Evolutionary conservation across 2,797 vertebrate genomes (phyloP).

Genomic region (Clarias laeviceps): DNA sequence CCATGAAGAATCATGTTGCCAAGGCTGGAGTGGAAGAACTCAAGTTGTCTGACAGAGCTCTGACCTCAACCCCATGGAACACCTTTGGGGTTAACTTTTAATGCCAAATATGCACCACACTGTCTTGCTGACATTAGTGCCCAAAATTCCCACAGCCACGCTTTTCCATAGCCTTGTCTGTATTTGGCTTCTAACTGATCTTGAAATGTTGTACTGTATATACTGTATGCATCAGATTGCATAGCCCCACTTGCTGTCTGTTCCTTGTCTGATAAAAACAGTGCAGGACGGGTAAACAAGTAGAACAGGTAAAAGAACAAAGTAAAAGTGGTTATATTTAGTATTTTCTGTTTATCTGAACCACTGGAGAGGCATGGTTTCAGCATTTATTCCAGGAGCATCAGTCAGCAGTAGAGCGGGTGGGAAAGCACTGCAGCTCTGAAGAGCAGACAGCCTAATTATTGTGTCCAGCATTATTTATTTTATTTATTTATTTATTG

Average conservation of each 20-base stretch:
- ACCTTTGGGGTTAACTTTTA: neutral
- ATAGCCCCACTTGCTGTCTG: neutral
- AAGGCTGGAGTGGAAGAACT: neutral
- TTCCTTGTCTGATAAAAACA: neutral
- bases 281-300: neutral
- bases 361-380: neutral
- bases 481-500: slow-evolving; percentile 2
- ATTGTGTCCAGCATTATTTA: slow-evolving; percentile 42
- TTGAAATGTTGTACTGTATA: neutral
- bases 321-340: slow-evolving; percentile 11
- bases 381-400: slow-evolving; percentile 40
- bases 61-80: neutral
- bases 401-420: slow-evolving; percentile 43
- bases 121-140: neutral
- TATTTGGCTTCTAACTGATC: neutral
- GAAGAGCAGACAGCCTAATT: slow-evolving; percentile 41
- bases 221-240: neutral
- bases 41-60: neutral
- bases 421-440: slow-evolving; percentile 54
- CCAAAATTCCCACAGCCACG: neutral
- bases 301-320: too few relatives aligned
- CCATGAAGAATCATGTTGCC: neutral
- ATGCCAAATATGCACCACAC: neutral
- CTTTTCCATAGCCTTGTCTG: neutral
- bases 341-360: slow-evolving; percentile 6